These are phyloP conservation scores for Holcopasites calliopsidis DNA, from an alignment of 1,140 invertebrate genomes.

Conservation along the genomic window DNA sequence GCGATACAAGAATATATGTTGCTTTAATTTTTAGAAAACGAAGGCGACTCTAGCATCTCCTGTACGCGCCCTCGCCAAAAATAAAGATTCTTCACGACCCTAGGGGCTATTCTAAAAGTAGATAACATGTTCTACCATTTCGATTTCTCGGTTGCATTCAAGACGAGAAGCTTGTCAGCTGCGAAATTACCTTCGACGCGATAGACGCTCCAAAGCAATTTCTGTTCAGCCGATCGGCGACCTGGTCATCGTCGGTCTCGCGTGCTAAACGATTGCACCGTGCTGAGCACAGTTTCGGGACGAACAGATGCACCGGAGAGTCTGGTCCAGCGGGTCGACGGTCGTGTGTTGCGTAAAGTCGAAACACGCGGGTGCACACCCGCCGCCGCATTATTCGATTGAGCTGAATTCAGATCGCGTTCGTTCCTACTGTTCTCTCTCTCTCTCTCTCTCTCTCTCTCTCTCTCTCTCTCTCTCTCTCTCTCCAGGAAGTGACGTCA, in stretches of 20 bases:
- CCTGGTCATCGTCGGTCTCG: not conserved
- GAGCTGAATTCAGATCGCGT: conserved; percentile 57
- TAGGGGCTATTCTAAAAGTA: not conserved
- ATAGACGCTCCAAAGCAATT: too few relatives aligned
- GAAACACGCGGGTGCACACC: conserved; percentile 36
- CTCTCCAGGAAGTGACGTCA: conserved; percentile 62
- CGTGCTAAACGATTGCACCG: not conserved
- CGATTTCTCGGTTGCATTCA: not conserved
- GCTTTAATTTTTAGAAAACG: not conserved
- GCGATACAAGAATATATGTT: too few relatives aligned
- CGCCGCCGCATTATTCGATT: conserved; percentile 58
- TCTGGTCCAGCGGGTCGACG: conserved; percentile 5
- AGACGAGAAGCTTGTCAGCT: too few relatives aligned
- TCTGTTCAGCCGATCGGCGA: not conserved
- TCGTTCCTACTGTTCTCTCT: conserved; percentile 45
- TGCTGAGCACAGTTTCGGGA: not conserved
- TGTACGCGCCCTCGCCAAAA: not conserved
- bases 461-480: too few relatives aligned
- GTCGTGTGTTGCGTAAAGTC: conserved; percentile 38
- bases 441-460: too few relatives aligned
- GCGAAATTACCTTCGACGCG: not conserved
- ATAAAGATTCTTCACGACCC: not conserved
- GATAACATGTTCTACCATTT: not conserved
- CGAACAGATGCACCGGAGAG: conserved; percentile 35
- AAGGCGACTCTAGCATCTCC: not conserved